Evolutionary conservation across 2,888 invertebrate genomes (phyloP).

Genomic region (Flexamia atlantica): DNA sequence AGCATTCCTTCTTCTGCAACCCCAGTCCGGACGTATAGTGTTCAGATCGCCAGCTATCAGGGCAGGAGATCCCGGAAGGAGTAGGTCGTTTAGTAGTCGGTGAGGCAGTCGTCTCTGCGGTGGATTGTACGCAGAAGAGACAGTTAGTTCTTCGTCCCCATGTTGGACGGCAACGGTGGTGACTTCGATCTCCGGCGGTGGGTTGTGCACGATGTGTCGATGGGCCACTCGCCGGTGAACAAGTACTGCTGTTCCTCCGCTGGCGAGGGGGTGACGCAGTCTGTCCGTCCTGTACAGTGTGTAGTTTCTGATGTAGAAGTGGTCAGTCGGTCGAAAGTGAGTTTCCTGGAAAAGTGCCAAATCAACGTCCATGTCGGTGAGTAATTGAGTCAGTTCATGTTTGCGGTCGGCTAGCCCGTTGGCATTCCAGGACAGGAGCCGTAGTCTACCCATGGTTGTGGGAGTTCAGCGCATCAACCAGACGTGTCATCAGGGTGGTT

Average conservation of each 20-base stretch:
- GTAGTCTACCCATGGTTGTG: too few relatives aligned
- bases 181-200: too few relatives aligned
- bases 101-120: neutral
- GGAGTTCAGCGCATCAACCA: too few relatives aligned
- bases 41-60: slow-evolving; percentile 46
- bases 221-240: neutral
- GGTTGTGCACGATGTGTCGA: neutral
- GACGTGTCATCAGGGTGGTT: neutral
- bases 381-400: neutral
- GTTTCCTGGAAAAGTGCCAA: slow-evolving; percentile 1
- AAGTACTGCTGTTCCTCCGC: neutral
- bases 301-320: neutral
- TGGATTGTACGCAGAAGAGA: slow-evolving; percentile 4
- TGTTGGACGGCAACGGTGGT: neutral
- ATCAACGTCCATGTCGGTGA: neutral
- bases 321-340: neutral
- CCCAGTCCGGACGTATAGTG: slow-evolving; percentile 52
- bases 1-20: slow-evolving; percentile 4
- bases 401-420: too few relatives aligned
- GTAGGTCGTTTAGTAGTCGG: neutral
- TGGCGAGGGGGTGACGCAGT: neutral
- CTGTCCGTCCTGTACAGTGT: neutral
- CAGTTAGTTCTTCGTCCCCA: neutral
- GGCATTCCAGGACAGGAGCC: too few relatives aligned
- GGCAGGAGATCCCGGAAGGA: neutral